A percentile compares a stretch with the other conserved stretches of the same genome.
Evolutionary conservation across 2,797 vertebrate species (phyloP).

Genomic region (Garrulus glandarius): DNA sequence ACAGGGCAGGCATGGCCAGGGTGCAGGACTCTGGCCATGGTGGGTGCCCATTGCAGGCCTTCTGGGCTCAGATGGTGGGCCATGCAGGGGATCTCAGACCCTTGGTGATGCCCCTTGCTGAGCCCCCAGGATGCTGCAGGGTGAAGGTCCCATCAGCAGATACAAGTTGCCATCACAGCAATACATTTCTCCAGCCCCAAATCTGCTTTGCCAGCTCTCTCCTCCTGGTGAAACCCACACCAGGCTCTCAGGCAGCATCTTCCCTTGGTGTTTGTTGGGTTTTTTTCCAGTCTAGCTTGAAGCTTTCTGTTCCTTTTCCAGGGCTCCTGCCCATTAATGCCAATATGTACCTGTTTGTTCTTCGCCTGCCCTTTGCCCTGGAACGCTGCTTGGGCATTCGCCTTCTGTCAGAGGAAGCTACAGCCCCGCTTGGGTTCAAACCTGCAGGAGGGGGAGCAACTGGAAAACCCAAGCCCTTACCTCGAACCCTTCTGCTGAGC

Average conservation of each 20-base stretch:
- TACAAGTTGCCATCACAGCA: accelerated
- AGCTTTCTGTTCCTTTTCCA: not conserved
- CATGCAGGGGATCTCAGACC: not conserved
- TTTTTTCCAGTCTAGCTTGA: not conserved
- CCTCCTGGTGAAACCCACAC: not conserved
- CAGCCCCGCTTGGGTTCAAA: not conserved
- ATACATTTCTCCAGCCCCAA: not conserved
- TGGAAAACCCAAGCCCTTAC: not conserved
- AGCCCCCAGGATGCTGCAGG: not conserved
- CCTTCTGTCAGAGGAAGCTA: not conserved
- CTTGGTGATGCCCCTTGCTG: accelerated
- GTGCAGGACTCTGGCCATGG: not conserved
- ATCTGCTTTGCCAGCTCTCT: not conserved
- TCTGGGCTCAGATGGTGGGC: not conserved
- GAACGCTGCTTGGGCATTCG: not conserved
- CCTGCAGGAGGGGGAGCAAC: not conserved
- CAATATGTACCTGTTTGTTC: constrained; percentile 18
- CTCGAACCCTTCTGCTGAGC: not conserved
- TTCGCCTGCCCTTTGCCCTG: constrained; percentile 38
- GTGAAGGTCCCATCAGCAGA: not conserved
- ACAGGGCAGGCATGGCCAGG: accelerated
- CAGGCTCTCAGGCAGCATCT: not conserved
- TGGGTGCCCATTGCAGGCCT: accelerated
- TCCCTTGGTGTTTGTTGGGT: not conserved
- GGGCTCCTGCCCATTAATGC: not conserved